Conservation (phyloP, 2,113 vertebrate genomes). For the Chauna torquata region DNA sequence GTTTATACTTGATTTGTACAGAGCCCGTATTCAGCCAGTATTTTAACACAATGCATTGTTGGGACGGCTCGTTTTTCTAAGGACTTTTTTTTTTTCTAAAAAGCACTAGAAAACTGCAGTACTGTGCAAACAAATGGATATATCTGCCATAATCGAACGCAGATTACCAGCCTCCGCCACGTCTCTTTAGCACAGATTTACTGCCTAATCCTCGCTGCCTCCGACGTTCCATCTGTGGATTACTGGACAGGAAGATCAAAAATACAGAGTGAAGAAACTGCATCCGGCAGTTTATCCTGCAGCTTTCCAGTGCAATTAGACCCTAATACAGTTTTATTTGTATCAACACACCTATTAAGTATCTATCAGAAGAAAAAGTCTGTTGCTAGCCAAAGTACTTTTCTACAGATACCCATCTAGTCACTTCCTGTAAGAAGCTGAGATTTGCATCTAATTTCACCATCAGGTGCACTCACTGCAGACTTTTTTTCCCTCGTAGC, state of each 20-base stretch:
- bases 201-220: constrained; percentile 26
- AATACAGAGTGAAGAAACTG: background rate
- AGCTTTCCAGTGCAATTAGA: background rate
- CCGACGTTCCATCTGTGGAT: constrained; percentile 37
- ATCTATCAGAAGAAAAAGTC: background rate
- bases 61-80: background rate
- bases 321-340: background rate
- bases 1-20: background rate
- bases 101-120: background rate
- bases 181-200: constrained; percentile 31
- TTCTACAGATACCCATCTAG: background rate
- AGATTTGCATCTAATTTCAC: background rate
- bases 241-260: constrained; percentile 15
- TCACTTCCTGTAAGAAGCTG: background rate
- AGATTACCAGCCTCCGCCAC: background rate
- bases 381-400: background rate
- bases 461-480: background rate
- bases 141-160: background rate
- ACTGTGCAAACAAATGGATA: background rate
- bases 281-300: background rate
- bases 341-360: background rate
- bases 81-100: too few relatives aligned
- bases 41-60: background rate
- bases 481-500: too few relatives aligned
- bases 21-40: background rate